Evolutionary conservation across 2,888 invertebrate genomes (phyloP).

Genomic region (Rhingia campestris): DNA sequence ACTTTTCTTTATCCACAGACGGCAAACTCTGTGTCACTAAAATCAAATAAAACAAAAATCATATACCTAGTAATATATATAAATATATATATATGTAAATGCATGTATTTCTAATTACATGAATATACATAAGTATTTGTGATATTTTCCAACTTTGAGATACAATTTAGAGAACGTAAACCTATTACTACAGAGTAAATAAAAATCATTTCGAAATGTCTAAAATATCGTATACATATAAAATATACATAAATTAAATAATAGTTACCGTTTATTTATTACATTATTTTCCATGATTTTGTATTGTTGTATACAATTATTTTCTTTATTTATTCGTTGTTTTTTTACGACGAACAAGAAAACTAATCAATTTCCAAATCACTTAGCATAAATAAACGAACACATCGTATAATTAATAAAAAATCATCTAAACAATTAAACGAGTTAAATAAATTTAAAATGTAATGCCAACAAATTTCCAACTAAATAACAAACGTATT

Average conservation of each 20-base stretch:
- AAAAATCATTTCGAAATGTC: conserved; percentile 53
- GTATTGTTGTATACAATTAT: neutral
- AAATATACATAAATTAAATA: conserved; percentile 40
- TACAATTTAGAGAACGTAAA: conserved; percentile 62
- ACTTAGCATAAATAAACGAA: conserved; percentile 25
- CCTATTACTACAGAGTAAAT: conserved; percentile 52
- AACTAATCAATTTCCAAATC: conserved; percentile 22
- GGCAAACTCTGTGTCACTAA: conserved; percentile 36
- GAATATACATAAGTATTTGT: conserved; percentile 68
- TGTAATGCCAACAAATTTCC: conserved; percentile 55
- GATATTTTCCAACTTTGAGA: conserved; percentile 72
- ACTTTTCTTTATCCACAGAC: conserved; percentile 47
- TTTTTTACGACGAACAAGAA: conserved; percentile 3
- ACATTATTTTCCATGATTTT: neutral
- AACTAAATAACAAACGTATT: conserved; percentile 44
- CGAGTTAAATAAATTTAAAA: conserved; percentile 33
- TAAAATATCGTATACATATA: conserved; percentile 56
- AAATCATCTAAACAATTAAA: conserved; percentile 30
- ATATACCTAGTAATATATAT: conserved; percentile 54
- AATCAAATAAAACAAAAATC: conserved; percentile 32
- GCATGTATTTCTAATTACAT: conserved; percentile 63
- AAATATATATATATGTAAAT: conserved; percentile 59
- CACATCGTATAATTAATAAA: conserved; percentile 27
- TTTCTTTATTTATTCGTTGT: neutral
- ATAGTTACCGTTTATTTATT: conserved; percentile 34